Percentiles rank a stretch among this genome's conserved stretches.
Conservation (phyloP, 2,797 vertebrate genomes). For the Platalea minor region DNA sequence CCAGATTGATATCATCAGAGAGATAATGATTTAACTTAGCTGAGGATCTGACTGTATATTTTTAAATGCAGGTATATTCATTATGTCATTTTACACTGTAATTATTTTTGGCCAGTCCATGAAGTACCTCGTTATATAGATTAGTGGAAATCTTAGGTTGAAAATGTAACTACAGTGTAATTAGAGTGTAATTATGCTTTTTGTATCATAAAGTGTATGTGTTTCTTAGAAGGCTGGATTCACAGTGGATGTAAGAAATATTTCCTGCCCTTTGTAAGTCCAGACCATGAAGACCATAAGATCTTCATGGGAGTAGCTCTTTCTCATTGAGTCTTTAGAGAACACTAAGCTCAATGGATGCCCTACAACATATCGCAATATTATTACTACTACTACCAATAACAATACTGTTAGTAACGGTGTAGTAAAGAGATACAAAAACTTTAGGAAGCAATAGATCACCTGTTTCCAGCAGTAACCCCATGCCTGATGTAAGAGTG, state of each 20-base stretch:
- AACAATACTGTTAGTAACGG: background rate
- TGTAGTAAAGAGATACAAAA: background rate
- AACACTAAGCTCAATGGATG: background rate
- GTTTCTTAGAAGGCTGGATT: background rate
- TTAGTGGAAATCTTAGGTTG: background rate
- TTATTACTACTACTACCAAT: background rate
- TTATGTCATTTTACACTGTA: background rate
- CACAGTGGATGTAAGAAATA: background rate
- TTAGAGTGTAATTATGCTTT: background rate
- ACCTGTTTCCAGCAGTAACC: background rate
- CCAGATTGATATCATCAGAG: slow-evolving; percentile 17
- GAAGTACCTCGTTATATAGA: background rate
- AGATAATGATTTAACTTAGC: background rate
- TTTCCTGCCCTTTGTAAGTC: background rate
- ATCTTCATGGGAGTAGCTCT: background rate
- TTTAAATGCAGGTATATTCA: slow-evolving; percentile 12
- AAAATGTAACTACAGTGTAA: background rate
- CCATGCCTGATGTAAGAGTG: background rate
- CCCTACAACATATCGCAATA: background rate
- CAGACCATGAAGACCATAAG: background rate
- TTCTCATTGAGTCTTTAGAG: background rate
- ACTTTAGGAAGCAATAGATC: background rate
- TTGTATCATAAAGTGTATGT: background rate
- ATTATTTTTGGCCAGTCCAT: background rate
- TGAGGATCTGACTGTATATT: background rate